phyloP scores from a whole-genome alignment of 2,888 invertebrate genomes.

The Neoitamus cyanurus region DNA sequence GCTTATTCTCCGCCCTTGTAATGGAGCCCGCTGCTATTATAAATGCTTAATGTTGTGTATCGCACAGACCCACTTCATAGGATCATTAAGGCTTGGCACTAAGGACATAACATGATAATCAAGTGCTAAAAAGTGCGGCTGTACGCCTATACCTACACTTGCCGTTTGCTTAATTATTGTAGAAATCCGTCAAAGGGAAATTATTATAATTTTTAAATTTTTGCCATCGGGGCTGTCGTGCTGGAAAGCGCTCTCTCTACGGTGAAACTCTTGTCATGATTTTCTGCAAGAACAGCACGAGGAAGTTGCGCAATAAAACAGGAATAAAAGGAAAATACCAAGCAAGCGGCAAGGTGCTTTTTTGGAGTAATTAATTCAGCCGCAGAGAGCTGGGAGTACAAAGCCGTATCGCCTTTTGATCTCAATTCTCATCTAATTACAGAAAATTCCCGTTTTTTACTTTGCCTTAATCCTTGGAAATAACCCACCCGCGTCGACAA shows the following conservation, averaged over 20 bases:
- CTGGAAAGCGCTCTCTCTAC: background rate
- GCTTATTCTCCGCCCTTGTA: background rate
- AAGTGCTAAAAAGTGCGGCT: background rate
- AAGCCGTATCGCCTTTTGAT: constrained; percentile 28
- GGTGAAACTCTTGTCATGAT: background rate
- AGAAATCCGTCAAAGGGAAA: background rate
- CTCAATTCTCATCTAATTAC: constrained; percentile 37
- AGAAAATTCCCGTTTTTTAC: constrained; percentile 33
- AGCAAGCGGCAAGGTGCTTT: background rate
- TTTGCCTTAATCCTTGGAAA: background rate
- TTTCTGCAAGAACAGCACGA: background rate
- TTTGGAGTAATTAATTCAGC: constrained; percentile 24
- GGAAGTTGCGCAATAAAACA: background rate
- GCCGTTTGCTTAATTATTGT: constrained; percentile 7
- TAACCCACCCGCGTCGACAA: background rate
- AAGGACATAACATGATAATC: constrained; percentile 21
- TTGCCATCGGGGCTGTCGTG: background rate
- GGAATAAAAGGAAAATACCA: background rate
- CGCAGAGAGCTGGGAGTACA: constrained; percentile 15
- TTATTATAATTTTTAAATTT: constrained; percentile 13
- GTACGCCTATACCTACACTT: background rate
- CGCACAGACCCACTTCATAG: background rate
- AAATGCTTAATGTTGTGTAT: background rate
- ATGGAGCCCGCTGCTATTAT: background rate
- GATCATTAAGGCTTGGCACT: background rate